Conservation (phyloP, 2,888 invertebrate genomes). For the Trichacis sp. region DNA sequence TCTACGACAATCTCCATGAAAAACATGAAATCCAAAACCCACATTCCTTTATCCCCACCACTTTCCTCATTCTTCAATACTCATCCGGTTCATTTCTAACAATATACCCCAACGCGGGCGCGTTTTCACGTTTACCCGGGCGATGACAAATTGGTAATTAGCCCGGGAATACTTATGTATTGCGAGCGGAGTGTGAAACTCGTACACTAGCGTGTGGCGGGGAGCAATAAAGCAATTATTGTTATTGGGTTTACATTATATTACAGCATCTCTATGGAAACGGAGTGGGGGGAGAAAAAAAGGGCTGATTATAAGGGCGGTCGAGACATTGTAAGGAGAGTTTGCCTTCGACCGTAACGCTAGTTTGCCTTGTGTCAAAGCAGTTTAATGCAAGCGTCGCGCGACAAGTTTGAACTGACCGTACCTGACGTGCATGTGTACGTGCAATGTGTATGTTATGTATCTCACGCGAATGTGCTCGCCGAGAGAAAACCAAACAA, state of each 20-base stretch:
- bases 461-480: not conserved
- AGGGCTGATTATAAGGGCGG: slow-evolving; percentile 8
- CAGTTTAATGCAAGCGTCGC: slow-evolving; percentile 31
- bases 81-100: no score
- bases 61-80: no score
- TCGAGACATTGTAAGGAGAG: slow-evolving; percentile 24
- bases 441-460: slow-evolving; percentile 14
- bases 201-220: not conserved
- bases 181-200: no score
- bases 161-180: no score
- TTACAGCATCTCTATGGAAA: not conserved
- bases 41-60: no score
- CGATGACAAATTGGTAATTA: no score
- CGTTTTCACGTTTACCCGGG: no score
- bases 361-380: slow-evolving; percentile 34
- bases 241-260: not conserved
- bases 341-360: slow-evolving; percentile 16
- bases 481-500: not conserved
- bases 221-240: slow-evolving; percentile 4
- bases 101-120: no score
- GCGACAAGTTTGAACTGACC: slow-evolving; percentile 26
- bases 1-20: no score
- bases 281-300: not conserved
- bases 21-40: no score
- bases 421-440: slow-evolving; percentile 11